Percentiles rank a stretch among this genome's conserved stretches.
These are phyloP conservation scores for Lapara coniferarum DNA, from an alignment of 2,888 invertebrate genomes.

Conservation along the genomic window DNA sequence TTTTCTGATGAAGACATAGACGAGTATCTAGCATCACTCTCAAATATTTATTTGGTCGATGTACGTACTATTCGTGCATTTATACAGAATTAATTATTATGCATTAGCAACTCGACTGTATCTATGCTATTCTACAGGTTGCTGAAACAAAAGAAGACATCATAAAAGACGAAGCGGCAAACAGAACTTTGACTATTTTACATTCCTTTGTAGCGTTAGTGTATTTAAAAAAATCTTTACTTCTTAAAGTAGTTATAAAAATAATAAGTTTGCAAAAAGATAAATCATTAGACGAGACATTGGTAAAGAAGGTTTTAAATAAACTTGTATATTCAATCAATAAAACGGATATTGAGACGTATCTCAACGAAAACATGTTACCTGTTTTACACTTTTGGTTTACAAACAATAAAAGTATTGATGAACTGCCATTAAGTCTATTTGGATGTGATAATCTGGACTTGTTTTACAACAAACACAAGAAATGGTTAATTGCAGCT, in stretches of 20 bases:
- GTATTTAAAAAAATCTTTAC: conserved; percentile 74
- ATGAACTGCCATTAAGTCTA: conserved; percentile 72
- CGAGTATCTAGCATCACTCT: conserved; percentile 48
- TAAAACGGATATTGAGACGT: conserved; percentile 53
- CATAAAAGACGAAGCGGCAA: conserved; percentile 83
- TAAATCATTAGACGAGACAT: conserved; percentile 71
- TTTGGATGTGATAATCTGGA: conserved; percentile 61
- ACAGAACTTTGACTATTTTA: conserved; percentile 83
- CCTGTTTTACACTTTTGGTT: conserved; percentile 80
- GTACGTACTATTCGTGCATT: conserved; percentile 53
- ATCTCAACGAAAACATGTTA: conserved; percentile 72
- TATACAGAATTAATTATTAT: not conserved
- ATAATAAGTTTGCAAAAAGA: conserved; percentile 80
- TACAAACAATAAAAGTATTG: conserved; percentile 55
- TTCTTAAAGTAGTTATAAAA: conserved; percentile 79
- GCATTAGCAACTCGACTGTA: not conserved
- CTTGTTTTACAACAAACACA: conserved; percentile 70
- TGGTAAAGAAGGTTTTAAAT: conserved; percentile 73
- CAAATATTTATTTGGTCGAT: conserved; percentile 64
- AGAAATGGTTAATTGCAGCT: conserved; percentile 74
- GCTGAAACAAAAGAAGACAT: conserved; percentile 65
- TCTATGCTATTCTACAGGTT: conserved; percentile 57
- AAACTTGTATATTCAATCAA: conserved; percentile 57
- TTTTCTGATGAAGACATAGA: conserved; percentile 52
- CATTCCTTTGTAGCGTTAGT: conserved; percentile 82